Conservation (phyloP, 2,113 vertebrate species). For the Romanogobio albipinnatus region DNA sequence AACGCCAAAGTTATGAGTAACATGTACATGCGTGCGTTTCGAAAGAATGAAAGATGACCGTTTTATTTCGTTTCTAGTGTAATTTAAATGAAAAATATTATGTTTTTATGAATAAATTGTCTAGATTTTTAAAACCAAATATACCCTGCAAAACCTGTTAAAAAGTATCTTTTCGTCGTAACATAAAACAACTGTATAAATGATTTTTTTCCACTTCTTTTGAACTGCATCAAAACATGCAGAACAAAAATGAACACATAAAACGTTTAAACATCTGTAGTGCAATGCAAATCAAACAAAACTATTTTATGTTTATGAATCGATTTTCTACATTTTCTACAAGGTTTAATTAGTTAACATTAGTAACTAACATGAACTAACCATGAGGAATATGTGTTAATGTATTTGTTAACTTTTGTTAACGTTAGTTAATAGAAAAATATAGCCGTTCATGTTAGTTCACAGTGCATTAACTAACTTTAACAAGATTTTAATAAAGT, state of each 20-base stretch:
- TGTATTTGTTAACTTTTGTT: no score
- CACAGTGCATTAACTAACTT: no score
- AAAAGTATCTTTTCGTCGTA: not conserved
- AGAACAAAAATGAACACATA: not conserved
- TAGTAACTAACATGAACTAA: no score
- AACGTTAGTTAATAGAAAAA: no score
- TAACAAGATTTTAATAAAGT: no score
- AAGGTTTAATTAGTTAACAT: no score
- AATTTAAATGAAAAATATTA: not conserved
- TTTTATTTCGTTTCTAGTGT: not conserved
- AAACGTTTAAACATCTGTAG: not conserved
- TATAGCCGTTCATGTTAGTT: no score
- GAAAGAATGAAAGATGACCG: not conserved
- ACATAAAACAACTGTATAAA: not conserved
- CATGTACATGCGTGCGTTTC: not conserved
- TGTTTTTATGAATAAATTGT: not conserved
- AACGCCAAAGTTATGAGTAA: slow-evolving; percentile 46
- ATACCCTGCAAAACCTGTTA: not conserved
- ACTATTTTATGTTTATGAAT: not conserved
- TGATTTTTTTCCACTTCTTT: not conserved
- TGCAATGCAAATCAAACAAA: not conserved
- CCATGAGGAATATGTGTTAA: no score
- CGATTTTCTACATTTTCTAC: not conserved
- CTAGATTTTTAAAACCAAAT: not conserved
- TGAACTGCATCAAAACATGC: not conserved